Evolutionary conservation across 2,888 invertebrate species (phyloP), one percentile per base, ranked within the genome.

Genomic region (Drymonia ruficornis): DNA sequence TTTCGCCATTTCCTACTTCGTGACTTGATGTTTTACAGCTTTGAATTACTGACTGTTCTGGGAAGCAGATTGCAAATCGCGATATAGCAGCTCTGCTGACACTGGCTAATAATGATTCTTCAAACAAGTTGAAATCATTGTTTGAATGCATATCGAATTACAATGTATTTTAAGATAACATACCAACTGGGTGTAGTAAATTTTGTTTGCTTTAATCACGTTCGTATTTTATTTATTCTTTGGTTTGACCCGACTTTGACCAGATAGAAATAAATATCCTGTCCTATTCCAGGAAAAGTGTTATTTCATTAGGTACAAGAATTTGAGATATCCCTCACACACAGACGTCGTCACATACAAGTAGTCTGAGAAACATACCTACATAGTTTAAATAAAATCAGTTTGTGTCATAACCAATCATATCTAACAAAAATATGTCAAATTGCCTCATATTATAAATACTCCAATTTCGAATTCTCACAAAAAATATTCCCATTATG

Each of bases 1-100:
- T 42, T 52, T 44, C 49, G 50, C 53, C 49, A 60, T 63, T 69
- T 70, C 58, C 67, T 60, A 51, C 61, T 69, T 49, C 40, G 34
- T 52, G 59, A 54, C 59, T 56, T 65, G 65, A 68, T 63, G 60
- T 64, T 66, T 56, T 56, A 56, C 59, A 49, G 52, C 61, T 70
- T 68, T 72, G 65, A 72, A 70, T 72, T 70, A 68, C 60, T 38
- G 49, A 53, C 61, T 63, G 61, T 70, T 70, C 68, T 55, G 56
- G 58, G 69, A 64, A 58, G 59, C 31, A 15, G 12, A 19, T 18
- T 13, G 28, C 56, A 67, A 58, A 60, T 60, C 61, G 67, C 31
- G 49, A 55, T 59, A 58, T 66, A 63, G 54, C 53, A 34, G 52
- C 53, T 55, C 55, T 63, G 50, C 45, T 61, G 59, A 61, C 53